Base-by-base conservation (phyloP, 2,888 invertebrate genomes). In the Troglohyphantes excavatus region DNA sequence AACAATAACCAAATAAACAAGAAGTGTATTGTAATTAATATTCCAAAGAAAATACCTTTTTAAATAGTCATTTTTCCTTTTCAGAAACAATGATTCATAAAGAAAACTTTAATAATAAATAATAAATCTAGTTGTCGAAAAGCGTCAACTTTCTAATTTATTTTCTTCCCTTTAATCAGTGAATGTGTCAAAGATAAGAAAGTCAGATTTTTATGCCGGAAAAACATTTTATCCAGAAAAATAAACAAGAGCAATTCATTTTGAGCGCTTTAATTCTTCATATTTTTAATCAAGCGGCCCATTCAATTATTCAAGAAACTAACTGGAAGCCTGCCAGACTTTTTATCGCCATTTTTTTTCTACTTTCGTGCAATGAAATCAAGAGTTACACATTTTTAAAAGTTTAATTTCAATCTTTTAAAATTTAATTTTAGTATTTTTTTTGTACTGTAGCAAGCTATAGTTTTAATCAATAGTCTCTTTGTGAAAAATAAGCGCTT, bases 231-330 rank as follows among this genome's bases (percentile, higher is more conserved):
- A 76, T 76, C 76, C 39, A 0, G 33, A 6, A 43, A 43, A 61
- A 23, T 17, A 70, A 68, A 65, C 19, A 39, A 19, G 67, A 79
- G 23, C 46, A 65, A 79, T 79, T 79, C 46, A 33, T 79, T 79
- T 79, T 26, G 26, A 39, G 11, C 46, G 23, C 27, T 19, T 79
- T 39, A 61, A 76, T 76, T 61, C 33, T 61, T 63, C 43, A 61
- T 65, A 65, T 79, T 79, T 79, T 67, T 79, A 79, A 79, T 79
- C 79, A 79, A 79, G 46, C 13, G 7, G 11, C 26, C 78, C 39
- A 67, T 79, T 79, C 46, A 79, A 79, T 79, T 79, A 79, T 79
- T 79, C 33, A 6, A 29, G 33, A 46, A 63, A 23, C 33, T 26
- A 65, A 67, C 27, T 65, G 73, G 53, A 23, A 59, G 6, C 23